phyloP scores from a whole-genome alignment of 2,888 invertebrate genomes.

The Meteorus cinctellus region DNA sequence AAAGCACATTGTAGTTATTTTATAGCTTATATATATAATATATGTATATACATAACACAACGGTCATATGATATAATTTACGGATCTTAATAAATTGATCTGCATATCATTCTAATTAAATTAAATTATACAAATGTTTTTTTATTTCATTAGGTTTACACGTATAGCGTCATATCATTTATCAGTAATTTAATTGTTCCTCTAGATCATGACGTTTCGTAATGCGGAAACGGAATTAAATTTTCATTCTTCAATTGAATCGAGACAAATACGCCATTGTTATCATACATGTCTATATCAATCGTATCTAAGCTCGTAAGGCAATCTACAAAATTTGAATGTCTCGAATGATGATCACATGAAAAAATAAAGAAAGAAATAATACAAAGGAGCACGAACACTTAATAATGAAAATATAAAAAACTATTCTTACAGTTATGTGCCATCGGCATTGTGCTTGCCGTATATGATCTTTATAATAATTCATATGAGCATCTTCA shows the following conservation, averaged over 20 bases:
- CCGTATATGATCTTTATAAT: conserved; percentile 51
- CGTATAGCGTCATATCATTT: conserved; percentile 31
- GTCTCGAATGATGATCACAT: conserved; percentile 45
- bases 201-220: conserved; percentile 32
- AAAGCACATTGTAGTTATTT: conserved; percentile 14
- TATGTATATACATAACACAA: conserved; percentile 64
- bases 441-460: conserved; percentile 58
- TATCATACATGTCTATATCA: conserved; percentile 47
- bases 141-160: conserved; percentile 43
- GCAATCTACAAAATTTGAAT: conserved; percentile 47
- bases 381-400: conserved; percentile 43
- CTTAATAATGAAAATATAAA: conserved; percentile 54
- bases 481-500: conserved; percentile 62
- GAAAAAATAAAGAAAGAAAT: conserved; percentile 28
- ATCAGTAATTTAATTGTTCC: conserved; percentile 35
- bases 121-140: conserved; percentile 61
- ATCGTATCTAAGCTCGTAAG: conserved; percentile 51
- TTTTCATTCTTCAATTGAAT: conserved; percentile 53
- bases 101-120: conserved; percentile 56
- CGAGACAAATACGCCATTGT: conserved; percentile 56
- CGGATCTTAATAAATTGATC: conserved; percentile 60
- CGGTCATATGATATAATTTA: conserved; percentile 58
- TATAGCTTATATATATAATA: conserved; percentile 56
- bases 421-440: conserved; percentile 59
- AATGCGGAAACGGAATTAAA: conserved; percentile 49